These are phyloP conservation scores for Dryobates pubescens DNA, from an alignment of 2,797 vertebrate species.

Conservation along the genomic window DNA sequence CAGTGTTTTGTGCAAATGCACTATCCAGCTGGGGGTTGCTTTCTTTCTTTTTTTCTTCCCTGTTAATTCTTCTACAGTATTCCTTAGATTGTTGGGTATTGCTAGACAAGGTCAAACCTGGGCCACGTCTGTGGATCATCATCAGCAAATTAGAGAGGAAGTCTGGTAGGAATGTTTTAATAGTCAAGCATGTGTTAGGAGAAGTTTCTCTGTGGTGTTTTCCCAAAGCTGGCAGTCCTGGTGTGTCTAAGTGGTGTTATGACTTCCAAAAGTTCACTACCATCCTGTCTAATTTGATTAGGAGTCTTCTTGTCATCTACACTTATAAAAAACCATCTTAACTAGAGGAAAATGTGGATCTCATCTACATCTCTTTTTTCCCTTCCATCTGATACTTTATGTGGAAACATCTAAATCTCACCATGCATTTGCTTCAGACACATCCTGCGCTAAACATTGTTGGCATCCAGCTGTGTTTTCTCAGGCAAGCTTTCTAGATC, in stretches of 20 bases:
- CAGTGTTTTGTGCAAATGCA: background rate
- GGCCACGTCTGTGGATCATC: background rate
- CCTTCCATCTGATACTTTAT: background rate
- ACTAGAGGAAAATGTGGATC: background rate
- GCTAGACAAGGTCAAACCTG: background rate
- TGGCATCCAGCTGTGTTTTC: constrained; percentile 58
- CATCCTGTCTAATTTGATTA: background rate
- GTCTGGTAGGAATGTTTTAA: background rate
- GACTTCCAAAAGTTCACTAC: background rate
- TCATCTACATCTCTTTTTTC: background rate
- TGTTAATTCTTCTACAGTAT: background rate
- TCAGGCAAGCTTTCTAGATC: constrained; percentile 28
- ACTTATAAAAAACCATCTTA: constrained; percentile 9
- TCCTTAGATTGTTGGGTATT: background rate
- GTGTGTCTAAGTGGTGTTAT: background rate
- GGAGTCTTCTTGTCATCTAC: background rate
- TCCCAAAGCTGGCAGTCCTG: background rate
- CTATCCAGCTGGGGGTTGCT: too few relatives aligned
- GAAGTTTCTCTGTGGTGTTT: background rate
- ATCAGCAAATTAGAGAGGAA: background rate
- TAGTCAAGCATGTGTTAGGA: background rate
- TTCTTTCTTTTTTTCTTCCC: background rate
- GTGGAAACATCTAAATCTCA: background rate
- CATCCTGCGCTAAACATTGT: constrained; percentile 2
- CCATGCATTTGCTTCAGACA: background rate